Evolutionary conservation across 2,797 vertebrate species (phyloP).

Genomic region (Labeo calbasu): DNA sequence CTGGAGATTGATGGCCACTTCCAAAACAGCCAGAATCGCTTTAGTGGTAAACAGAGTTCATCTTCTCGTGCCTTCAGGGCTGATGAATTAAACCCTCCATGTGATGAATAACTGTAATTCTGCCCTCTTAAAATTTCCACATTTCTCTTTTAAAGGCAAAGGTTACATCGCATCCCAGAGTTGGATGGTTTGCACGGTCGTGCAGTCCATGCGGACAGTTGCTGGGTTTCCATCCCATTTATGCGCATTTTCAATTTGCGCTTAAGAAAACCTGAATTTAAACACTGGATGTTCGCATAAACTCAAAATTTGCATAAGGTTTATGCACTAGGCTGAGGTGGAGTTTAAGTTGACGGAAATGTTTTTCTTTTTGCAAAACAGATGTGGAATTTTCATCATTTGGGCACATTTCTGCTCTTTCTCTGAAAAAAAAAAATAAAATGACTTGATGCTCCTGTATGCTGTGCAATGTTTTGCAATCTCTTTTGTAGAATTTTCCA

Average conservation of each 20-base stretch:
- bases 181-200: neutral
- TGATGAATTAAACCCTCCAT: conserved; percentile 77
- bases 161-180: conserved; percentile 14
- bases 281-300: neutral
- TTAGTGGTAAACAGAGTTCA: conserved; percentile 83
- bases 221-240: neutral
- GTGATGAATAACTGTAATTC: conserved; percentile 81
- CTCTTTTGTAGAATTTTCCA: neutral
- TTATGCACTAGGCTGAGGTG: neutral
- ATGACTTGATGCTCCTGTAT: neutral
- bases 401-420: neutral
- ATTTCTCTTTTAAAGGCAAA: conserved; percentile 46
- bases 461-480: neutral
- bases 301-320: neutral
- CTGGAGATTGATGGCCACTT: conserved; percentile 81
- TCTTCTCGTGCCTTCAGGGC: conserved; percentile 78
- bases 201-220: neutral
- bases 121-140: conserved; percentile 56
- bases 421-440: neutral
- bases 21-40: conserved; percentile 76
- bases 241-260: neutral
- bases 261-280: neutral
- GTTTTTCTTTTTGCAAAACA: neutral
- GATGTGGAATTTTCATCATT: neutral
- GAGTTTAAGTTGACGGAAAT: neutral